Evolutionary conservation across 1,140 invertebrate species (phyloP).

Genomic region (Nixonia krombeini): DNA sequence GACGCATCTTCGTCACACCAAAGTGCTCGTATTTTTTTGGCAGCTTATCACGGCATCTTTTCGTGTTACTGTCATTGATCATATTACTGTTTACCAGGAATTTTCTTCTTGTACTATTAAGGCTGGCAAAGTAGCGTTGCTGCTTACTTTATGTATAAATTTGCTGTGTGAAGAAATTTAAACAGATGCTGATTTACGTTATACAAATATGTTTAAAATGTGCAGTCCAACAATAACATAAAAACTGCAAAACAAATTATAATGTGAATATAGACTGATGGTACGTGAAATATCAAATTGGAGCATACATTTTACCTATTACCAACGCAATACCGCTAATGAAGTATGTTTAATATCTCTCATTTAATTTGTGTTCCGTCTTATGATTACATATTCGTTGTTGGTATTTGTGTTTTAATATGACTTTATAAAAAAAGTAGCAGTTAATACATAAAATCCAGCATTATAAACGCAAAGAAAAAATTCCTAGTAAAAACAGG

Average conservation of each 20-base stretch:
- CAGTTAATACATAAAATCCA: constrained; percentile 6
- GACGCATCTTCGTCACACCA: constrained; percentile 29
- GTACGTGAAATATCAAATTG: too few species aligned
- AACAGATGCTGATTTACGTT: neutral
- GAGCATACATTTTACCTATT: too few species aligned
- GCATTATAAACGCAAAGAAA: constrained; percentile 26
- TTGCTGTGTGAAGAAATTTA: constrained; percentile 2
- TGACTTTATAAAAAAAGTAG: neutral
- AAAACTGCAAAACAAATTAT: too few species aligned
- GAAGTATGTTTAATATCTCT: too few species aligned
- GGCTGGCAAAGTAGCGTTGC: constrained; percentile 6
- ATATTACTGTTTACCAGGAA: neutral
- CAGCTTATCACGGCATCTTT: neutral
- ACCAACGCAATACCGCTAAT: too few species aligned
- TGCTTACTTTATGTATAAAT: too few species aligned
- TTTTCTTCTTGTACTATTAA: constrained; percentile 1
- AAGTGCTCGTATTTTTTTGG: constrained; percentile 31
- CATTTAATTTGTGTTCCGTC: too few species aligned
- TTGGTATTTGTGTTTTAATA: neutral
- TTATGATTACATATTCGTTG: too few species aligned
- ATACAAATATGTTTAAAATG: neutral
- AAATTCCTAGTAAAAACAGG: too few species aligned
- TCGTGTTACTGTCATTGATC: constrained; percentile 5
- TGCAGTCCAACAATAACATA: too few species aligned
- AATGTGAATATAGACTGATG: too few species aligned